A percentile compares a stretch with the other conserved stretches of the same genome.
Conservation (phyloP, 2,113 vertebrate genomes). For the Cisticola juncidis region DNA sequence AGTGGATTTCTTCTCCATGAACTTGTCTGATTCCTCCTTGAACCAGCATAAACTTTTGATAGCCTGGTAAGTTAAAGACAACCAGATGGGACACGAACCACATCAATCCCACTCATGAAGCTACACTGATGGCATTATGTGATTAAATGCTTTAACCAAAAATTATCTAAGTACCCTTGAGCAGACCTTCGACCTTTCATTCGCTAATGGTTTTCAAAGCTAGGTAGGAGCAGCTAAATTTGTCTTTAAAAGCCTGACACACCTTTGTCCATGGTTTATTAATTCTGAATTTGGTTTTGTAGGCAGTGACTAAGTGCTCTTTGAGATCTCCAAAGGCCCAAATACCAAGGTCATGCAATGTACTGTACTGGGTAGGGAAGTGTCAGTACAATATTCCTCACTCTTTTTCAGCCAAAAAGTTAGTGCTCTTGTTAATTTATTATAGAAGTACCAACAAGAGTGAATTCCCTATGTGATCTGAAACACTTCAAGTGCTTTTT, state of each 20-base stretch:
- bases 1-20: not conserved
- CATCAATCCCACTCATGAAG: not conserved
- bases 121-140: not conserved
- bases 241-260: not conserved
- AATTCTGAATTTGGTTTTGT: not conserved
- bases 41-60: not conserved
- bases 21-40: not conserved
- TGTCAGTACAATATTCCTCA: not conserved
- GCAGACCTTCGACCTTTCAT: not conserved
- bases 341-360: not conserved
- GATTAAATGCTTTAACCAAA: conserved; percentile 20
- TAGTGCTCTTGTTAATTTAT: not conserved
- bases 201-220: not conserved
- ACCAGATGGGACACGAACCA: not conserved
- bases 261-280: not conserved
- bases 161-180: not conserved
- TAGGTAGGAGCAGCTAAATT: not conserved
- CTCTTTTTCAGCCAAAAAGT: not conserved
- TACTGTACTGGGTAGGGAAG: not conserved
- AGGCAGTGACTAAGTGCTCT: not conserved
- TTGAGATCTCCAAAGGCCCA: not conserved
- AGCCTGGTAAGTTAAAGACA: not conserved
- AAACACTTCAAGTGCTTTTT: not conserved
- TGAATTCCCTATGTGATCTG: not conserved
- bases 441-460: not conserved